phyloP scores from a whole-genome alignment of 2,797 vertebrate genomes.

The Alcedo quadribrachys region DNA sequence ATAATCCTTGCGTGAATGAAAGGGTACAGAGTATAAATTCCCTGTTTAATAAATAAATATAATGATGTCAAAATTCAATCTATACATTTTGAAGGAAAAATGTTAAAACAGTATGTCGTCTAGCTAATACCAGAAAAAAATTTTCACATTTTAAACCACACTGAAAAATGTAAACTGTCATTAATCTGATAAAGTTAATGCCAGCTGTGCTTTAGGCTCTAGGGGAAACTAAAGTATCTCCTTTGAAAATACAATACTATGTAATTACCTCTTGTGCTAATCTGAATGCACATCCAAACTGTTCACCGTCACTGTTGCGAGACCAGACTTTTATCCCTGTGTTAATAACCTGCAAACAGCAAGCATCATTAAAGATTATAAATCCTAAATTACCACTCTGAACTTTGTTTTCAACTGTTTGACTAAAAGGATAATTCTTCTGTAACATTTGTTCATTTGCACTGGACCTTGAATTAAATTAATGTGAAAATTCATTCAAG shows the following conservation, averaged over 20 bases:
- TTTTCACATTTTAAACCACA: neutral
- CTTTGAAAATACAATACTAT: neutral
- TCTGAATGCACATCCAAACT: slow-evolving; percentile 96
- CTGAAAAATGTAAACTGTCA: neutral
- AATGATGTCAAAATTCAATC: slow-evolving; percentile 6
- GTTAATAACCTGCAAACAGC: slow-evolving; percentile 89
- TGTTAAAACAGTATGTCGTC: neutral
- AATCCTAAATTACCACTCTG: neutral
- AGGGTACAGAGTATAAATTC: slow-evolving; percentile 94
- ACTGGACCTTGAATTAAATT: neutral
- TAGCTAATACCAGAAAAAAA: neutral
- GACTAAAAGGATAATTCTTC: neutral
- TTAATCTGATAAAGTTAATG: neutral
- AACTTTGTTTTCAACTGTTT: neutral
- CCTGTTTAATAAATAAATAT: slow-evolving; percentile 76
- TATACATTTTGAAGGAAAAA: neutral
- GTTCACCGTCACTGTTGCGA: slow-evolving; percentile 92
- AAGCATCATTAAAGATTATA: neutral
- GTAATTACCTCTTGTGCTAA: slow-evolving; percentile 93
- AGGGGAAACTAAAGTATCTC: neutral
- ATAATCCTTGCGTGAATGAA: slow-evolving; percentile 94
- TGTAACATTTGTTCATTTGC: neutral
- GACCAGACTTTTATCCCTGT: slow-evolving; percentile 97
- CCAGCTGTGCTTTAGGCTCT: neutral
- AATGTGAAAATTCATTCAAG: neutral